A percentile compares a stretch with the other conserved stretches of the same genome.
These are phyloP conservation scores for Pogonocherus hispidulus DNA, from an alignment of 2,888 invertebrate genomes.

Conservation along the genomic window DNA sequence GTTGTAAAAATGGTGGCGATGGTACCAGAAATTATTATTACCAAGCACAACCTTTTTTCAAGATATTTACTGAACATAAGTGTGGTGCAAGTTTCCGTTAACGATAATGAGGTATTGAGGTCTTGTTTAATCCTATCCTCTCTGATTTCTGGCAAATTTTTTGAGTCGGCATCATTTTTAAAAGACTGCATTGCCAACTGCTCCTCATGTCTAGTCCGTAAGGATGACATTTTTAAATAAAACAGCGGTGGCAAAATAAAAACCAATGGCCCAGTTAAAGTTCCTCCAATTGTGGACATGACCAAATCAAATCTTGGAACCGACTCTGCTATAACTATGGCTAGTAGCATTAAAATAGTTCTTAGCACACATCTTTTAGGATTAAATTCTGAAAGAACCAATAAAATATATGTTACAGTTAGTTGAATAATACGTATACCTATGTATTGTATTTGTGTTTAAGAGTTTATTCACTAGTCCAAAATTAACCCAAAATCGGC, in stretches of 20 bases:
- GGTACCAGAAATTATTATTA: constrained; percentile 76
- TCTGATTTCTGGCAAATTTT: constrained; percentile 31
- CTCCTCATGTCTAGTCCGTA: constrained; percentile 65
- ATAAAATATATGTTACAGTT: too few species aligned
- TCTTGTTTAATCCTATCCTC: constrained; percentile 42
- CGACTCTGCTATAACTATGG: constrained; percentile 84
- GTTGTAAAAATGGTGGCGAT: constrained; percentile 78
- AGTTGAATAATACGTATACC: too few species aligned
- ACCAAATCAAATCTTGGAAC: constrained; percentile 90
- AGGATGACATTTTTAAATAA: constrained; percentile 78
- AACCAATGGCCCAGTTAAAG: constrained; percentile 85
- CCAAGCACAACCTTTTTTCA: constrained; percentile 65
- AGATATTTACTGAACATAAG: constrained; percentile 41
- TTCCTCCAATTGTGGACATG: constrained; percentile 88
- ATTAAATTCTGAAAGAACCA: constrained; percentile 77
- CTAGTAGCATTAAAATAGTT: constrained; percentile 77
- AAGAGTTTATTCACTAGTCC: too few species aligned
- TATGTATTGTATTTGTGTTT: too few species aligned
- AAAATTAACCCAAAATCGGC: too few species aligned
- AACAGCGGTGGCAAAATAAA: constrained; percentile 88
- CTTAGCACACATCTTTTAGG: constrained; percentile 80
- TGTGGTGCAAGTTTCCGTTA: not conserved
- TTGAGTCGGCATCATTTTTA: constrained; percentile 30
- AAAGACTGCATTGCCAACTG: constrained; percentile 51
- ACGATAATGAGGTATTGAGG: constrained; percentile 4